Base-by-base conservation (phyloP, 2,888 invertebrate species). In the Ennomos erosarius region DNA sequence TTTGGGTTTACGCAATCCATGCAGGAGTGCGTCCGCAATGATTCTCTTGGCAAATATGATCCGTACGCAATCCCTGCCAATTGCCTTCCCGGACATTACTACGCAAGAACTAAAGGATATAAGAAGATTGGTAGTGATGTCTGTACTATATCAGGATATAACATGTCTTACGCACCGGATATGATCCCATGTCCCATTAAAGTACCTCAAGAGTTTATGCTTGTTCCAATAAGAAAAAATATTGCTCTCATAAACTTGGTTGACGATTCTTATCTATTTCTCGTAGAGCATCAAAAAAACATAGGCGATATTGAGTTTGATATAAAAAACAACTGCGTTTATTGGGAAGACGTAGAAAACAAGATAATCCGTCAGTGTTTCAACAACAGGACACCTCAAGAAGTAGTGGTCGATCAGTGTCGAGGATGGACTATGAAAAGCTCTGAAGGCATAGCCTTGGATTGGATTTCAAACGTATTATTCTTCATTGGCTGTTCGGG, bases 251-350 rank as follows among this genome's bases (percentile, higher is more conserved):
- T 96, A 47, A 94, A 96, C 78, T 80, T 97, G 38, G 88, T 90
- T 6, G 93, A 94, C 47, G 93, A 94, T 55, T 81, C 94, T 0
- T 95, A 96, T 48, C 81, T 93, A 11, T 87, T 97, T 42, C 97
- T 97, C 0, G 93, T 97, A 0, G 92, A 93, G 26, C 94, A 94
- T 59, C 91, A 97, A 64, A 94, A 95, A 71, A 97, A 97, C 78
- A 97, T 97, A 0, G 96, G 97, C 44, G 96, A 98, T 0, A 94
- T 98, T 12, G 98, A 98, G 78, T 98, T 96, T 78, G 97, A 98
- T 79, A 93, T 97, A 87, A 93, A 93, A 61, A 95, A 96, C 68
- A 97, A 97, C 74, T 97, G 97, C 77, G 93, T 98, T 0, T 98
- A 96, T 82, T 98, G 97, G 96, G 97, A 97, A 1, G 98, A 98